phyloP scores from a whole-genome alignment of 2,888 invertebrate genomes.

The Sceliomorpha sp. region DNA sequence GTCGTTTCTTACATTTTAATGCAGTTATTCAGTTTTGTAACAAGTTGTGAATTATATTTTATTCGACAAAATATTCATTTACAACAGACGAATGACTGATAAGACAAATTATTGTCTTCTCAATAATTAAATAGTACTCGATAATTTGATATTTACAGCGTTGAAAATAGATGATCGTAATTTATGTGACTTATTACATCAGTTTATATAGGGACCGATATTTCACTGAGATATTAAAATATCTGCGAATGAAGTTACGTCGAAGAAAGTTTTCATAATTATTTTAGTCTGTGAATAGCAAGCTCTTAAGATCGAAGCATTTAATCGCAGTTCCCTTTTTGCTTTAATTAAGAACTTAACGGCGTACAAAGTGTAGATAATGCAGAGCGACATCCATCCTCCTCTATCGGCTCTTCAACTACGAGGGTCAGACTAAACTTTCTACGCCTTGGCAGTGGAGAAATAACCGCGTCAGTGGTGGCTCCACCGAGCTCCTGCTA shows the following conservation, averaged over 20 bases:
- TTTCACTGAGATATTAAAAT: slow-evolving; percentile 15
- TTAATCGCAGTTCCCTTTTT: slow-evolving; percentile 34
- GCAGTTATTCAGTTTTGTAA: too few species aligned
- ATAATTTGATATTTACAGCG: too few species aligned
- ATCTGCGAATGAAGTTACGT: slow-evolving; percentile 9
- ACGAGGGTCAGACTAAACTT: slow-evolving; percentile 33
- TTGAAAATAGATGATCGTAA: too few species aligned
- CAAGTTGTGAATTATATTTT: too few species aligned
- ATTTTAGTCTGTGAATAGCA: slow-evolving; percentile 24
- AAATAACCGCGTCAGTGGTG: slow-evolving; percentile 39
- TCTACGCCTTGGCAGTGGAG: slow-evolving; percentile 35
- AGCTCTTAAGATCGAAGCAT: slow-evolving; percentile 31
- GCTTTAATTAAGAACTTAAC: slow-evolving; percentile 48
- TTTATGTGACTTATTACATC: too few species aligned
- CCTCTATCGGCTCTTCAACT: slow-evolving; percentile 42
- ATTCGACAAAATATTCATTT: too few species aligned
- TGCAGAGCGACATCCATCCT: slow-evolving; percentile 37
- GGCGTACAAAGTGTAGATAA: slow-evolving; percentile 37
- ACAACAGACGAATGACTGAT: too few species aligned
- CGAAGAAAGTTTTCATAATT: slow-evolving; percentile 31
- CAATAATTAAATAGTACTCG: too few species aligned
- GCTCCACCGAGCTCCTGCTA: too few species aligned
- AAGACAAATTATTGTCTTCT: too few species aligned
- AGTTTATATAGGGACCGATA: too few species aligned
- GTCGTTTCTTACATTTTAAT: too few species aligned